A percentile compares a stretch with the other conserved stretches of the same genome.
phyloP scores from a whole-genome alignment of 92 coral and sea anemone genomes.

The Zoanthus sansibaricus region DNA sequence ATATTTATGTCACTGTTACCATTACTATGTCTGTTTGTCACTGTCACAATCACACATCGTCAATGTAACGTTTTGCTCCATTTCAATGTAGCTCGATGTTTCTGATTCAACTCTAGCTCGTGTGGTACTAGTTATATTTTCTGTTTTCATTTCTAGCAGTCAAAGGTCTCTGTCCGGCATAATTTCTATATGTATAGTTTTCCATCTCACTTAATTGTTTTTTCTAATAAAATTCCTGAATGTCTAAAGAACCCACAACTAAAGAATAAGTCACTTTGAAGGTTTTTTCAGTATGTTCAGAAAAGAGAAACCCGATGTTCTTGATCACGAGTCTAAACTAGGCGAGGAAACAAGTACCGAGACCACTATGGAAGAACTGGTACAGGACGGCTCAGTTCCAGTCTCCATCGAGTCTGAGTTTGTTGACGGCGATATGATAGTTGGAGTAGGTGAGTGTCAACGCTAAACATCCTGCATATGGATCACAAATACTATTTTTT shows the following conservation, averaged over 20 bases:
- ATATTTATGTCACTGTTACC: neutral
- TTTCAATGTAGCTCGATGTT: neutral
- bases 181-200: too few relatives aligned
- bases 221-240: neutral
- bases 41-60: neutral
- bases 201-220: neutral
- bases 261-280: neutral
- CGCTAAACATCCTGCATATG: neutral
- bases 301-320: neutral
- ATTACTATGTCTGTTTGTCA: neutral
- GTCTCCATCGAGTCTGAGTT: neutral
- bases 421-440: neutral
- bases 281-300: slow-evolving; percentile 37
- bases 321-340: neutral
- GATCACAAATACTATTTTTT: too few relatives aligned
- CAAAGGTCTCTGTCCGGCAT: too few relatives aligned
- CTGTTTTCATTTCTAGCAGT: neutral
- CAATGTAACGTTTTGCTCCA: neutral
- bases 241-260: neutral
- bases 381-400: neutral
- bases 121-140: neutral
- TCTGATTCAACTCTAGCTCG: neutral
- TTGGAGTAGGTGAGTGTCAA: slow-evolving; percentile 11
- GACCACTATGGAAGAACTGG: neutral
- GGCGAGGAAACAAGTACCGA: neutral